Conservation (phyloP, 2,113 vertebrate genomes). For the Hemiprocne comata region DNA sequence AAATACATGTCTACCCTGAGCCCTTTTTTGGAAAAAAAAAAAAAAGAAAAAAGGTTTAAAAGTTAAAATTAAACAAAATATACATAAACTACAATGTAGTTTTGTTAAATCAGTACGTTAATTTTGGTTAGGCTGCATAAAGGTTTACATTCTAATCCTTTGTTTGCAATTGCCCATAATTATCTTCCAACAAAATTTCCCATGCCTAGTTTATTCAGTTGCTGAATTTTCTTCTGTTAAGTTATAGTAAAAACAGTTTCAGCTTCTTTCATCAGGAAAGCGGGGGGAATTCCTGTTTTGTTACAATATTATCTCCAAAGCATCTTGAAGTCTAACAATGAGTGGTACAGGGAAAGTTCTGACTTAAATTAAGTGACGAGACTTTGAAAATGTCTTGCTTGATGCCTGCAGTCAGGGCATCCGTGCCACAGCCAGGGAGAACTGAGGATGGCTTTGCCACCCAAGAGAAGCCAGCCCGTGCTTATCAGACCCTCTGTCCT, state of each 20-base stretch:
- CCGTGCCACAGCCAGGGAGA: background rate
- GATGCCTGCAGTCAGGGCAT: background rate
- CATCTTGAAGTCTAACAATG: background rate
- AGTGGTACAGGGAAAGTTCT: background rate
- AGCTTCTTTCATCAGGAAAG: background rate
- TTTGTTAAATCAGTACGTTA: background rate
- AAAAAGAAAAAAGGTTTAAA: background rate
- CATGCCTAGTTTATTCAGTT: background rate
- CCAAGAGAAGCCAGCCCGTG: background rate
- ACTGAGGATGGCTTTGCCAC: background rate
- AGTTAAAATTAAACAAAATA: background rate
- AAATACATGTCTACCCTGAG: background rate
- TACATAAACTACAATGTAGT: background rate
- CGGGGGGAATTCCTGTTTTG: background rate
- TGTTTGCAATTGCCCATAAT: background rate
- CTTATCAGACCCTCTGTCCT: background rate
- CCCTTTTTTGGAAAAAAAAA: background rate
- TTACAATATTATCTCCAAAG: background rate
- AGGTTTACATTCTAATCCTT: background rate
- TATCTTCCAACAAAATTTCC: constrained; percentile 5
- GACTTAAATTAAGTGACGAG: background rate
- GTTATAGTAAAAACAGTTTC: background rate
- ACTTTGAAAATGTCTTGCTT: background rate
- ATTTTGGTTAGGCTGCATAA: background rate
- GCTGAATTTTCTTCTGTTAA: constrained; percentile 4